These are phyloP conservation scores for Corydoras sp. DNA, from an alignment of 2,113 vertebrate species.

Conservation along the genomic window DNA sequence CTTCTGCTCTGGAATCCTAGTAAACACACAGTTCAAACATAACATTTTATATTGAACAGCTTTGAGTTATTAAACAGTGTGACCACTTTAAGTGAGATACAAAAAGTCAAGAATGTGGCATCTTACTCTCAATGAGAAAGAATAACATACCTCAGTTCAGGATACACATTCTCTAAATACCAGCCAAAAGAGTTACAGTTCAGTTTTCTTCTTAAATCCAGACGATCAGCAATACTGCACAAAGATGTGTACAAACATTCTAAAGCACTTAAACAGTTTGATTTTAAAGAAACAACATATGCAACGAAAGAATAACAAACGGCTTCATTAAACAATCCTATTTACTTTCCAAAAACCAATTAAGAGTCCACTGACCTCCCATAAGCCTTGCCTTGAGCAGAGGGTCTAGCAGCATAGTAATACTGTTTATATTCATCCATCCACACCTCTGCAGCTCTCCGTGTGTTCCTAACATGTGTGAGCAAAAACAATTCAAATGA, in stretches of 20 bases:
- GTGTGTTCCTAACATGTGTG: slow-evolving; percentile 78
- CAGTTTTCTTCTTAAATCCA: slow-evolving; percentile 82
- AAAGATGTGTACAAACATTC: not conserved
- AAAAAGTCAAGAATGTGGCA: no score
- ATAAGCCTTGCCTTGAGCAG: slow-evolving; percentile 87
- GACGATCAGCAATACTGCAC: slow-evolving; percentile 78
- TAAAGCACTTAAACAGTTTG: no score
- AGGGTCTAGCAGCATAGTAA: slow-evolving; percentile 91
- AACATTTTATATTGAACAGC: no score
- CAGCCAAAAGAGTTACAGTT: slow-evolving; percentile 96
- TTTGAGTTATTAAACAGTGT: no score
- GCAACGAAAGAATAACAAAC: no score
- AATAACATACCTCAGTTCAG: slow-evolving; percentile 85
- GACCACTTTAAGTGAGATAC: not conserved
- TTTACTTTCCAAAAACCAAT: not conserved
- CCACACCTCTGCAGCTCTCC: slow-evolving; percentile 95
- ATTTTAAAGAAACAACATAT: no score
- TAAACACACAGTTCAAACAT: slow-evolving; percentile 5
- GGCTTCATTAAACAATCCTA: no score
- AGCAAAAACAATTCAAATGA: no score
- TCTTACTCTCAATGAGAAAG: not conserved
- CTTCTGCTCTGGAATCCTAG: slow-evolving; percentile 89
- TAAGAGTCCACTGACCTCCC: slow-evolving; percentile 75
- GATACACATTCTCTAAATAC: slow-evolving; percentile 97
- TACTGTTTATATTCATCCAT: slow-evolving; percentile 98